Evolutionary conservation across 2,888 invertebrate genomes (phyloP), one percentile per base, ranked within the genome.

Genomic region (Pocota personata): DNA sequence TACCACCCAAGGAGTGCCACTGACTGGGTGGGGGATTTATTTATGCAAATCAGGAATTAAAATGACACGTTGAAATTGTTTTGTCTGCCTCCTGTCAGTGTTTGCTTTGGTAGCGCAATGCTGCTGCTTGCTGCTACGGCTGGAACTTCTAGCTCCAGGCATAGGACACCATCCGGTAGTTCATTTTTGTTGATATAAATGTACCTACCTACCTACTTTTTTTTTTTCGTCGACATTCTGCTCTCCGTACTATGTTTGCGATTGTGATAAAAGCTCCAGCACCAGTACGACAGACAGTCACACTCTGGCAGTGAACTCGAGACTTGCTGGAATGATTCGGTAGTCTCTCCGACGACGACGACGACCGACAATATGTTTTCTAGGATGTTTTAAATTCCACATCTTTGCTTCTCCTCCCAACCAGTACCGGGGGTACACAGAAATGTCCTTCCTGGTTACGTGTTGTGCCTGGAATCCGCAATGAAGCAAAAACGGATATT

Each of bases 1-100:
- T 2, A 16, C 14, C 48, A 32, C 37, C 67, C 67, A 37, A 66
- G 66, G 35, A 66, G 50, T n/a, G n/a, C 27, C 37, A 19, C 4
- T 21, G 46, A 7, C 35, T 67, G 58, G 82, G 50, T 35, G 82
- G 82, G 76, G 76, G 82, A 82, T 86, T 86, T 82, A 86, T 86
- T 86, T 86, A 82, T 86, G 86, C 86, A 86, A 86, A 86, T 86
- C 86, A 86, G 82, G 86, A 86, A 86, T 86, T 86, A 86, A 86
- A 86, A 80, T 82, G 86, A 86, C 86, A 86, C 86, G 86, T 86
- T 86, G 76, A 86, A 86, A 86, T 86, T 82, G 86, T 86, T 82
- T 86, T 86, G 86, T 86, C 86, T 86, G 86, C 86, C 86, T 82
- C 86, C 86, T 86, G 86, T 86, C 84, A 86, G 82, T 80, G 86